Base-by-base conservation (phyloP, 1,140 invertebrate species). In the Apis mellifera region DNA sequence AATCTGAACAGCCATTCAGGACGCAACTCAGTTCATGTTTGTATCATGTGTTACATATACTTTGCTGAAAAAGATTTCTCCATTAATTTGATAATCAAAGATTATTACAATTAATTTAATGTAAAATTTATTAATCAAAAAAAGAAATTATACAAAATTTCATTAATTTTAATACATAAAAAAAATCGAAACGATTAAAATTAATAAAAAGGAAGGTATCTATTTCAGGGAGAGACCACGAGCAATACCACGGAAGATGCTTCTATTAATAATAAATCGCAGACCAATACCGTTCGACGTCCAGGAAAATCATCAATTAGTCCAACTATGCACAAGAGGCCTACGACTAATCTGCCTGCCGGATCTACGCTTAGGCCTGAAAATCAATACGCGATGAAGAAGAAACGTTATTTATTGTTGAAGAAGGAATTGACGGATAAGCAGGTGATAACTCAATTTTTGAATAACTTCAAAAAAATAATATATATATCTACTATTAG, bases 401-500 rank as follows among this genome's bases (percentile, higher is more conserved):
- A 86, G 65, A 88, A 87, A 12, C 86, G 88, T 12, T 93, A 89
- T 66, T n/a, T 73, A 3, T 52, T 23, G 5, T 50, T 92, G 0
- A 87, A 69, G 52, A 90, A 83, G 50, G 89, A 92, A 11, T 78
- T 93, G 21, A 42, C 72, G 0, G 87, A 92, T 1, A 92, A 93
- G 69, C 89, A 92, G 71, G 92, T 92, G 75, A 83, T 72, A 50
- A 50, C 9, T 42, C 32, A 42, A 21, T 12, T n/a, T 42, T 0
- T 9, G 15, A 17, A 19, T 19, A 9, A 32, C 2, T 19, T 12
- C 4, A 19, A 12, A 42, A 12, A 21, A 32, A 54, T 54, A 12
- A 54, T 54, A 54, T 54, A 42, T 15, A 15, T 54, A 54, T 54
- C 12, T 17, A 5, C 0, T 7, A 55, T 0, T 0, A n/a, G 17